These are phyloP conservation scores for Schizaphis graminum DNA, from an alignment of 2,888 invertebrate species.

Conservation along the genomic window DNA sequence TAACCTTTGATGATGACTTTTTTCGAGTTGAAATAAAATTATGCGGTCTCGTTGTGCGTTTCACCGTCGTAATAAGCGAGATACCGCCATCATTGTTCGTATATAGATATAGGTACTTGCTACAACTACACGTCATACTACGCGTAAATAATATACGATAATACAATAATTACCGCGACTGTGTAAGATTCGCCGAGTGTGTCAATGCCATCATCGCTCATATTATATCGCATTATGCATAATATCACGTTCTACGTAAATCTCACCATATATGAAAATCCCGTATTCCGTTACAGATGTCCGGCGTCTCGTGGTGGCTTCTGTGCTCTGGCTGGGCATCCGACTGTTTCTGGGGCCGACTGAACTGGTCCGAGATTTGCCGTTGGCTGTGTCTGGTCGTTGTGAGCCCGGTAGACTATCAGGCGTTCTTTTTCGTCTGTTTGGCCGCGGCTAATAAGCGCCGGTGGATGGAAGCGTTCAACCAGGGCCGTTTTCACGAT, in stretches of 20 bases:
- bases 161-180: neutral
- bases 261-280: neutral
- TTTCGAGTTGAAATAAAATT: neutral
- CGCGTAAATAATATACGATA: neutral
- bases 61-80: neutral
- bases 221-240: neutral
- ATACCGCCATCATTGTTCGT: neutral
- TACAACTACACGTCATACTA: neutral
- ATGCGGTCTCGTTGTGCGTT: neutral
- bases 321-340: constrained; percentile 53
- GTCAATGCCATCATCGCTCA: neutral
- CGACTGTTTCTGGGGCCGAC: constrained; percentile 54
- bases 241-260: neutral
- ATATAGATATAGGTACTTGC: neutral
- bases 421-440: constrained; percentile 44
- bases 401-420: constrained; percentile 36
- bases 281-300: constrained; percentile 20
- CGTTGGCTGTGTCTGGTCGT: constrained; percentile 48
- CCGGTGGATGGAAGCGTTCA: constrained; percentile 51
- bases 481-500: constrained; percentile 9
- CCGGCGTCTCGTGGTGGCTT: constrained; percentile 62
- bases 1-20: constrained; percentile 53
- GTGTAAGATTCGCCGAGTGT: neutral
- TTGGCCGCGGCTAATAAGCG: constrained; percentile 27
- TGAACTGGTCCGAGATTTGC: constrained; percentile 52